Conservation (phyloP, 2,113 vertebrate species). For the Xiphophorus hellerii region DNA sequence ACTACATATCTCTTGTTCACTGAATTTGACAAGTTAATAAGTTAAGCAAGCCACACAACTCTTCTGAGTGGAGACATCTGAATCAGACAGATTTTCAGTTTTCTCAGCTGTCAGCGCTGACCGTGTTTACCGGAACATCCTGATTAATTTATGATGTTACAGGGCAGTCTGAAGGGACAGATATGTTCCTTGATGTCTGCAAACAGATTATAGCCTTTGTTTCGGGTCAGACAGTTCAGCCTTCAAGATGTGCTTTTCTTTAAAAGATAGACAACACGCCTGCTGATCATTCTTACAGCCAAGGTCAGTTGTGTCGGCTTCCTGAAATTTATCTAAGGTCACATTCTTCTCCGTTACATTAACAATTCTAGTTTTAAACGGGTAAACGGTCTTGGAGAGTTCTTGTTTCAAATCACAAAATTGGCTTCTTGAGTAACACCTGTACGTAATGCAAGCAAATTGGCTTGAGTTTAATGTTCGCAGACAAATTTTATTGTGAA, state of each 20-base stretch:
- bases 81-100: constrained; percentile 30
- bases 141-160: constrained; percentile 12
- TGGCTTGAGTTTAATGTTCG: not conserved
- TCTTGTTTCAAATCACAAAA: not conserved
- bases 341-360: not conserved
- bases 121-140: constrained; percentile 17
- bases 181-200: not conserved
- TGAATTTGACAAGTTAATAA: too few relatives aligned
- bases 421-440: not conserved
- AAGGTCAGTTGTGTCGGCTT: not conserved
- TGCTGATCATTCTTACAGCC: not conserved
- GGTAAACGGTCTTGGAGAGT: not conserved
- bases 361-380: not conserved
- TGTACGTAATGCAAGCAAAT: not conserved
- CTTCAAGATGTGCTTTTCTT: not conserved
- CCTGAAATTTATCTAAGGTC: not conserved
- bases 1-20: too few relatives aligned
- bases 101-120: constrained; percentile 41
- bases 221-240: constrained; percentile 19
- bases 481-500: not conserved
- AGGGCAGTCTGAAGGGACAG: not conserved
- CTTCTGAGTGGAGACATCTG: not conserved
- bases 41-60: too few relatives aligned
- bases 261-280: not conserved
- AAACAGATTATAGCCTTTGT: constrained; percentile 35